These are phyloP conservation scores for Pogonognathellus flavescens DNA, from an alignment of 1,140 invertebrate species.

Conservation along the genomic window DNA sequence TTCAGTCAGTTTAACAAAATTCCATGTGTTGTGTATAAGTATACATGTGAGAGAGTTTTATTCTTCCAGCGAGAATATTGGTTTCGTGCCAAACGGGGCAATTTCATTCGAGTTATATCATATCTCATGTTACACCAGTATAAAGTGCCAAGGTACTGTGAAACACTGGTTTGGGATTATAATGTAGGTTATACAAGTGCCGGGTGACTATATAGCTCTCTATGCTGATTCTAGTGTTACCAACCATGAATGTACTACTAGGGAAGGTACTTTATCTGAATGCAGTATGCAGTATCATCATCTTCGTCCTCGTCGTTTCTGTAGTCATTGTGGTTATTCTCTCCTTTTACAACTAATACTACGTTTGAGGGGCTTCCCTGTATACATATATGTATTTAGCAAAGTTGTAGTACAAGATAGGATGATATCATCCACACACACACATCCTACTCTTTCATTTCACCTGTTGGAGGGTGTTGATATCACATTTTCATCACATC, in stretches of 20 bases:
- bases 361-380: background rate
- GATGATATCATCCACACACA: background rate
- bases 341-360: background rate
- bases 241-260: background rate
- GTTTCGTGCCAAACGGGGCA: slow-evolving; percentile 32
- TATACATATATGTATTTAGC: background rate
- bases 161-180: background rate
- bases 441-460: background rate
- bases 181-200: background rate
- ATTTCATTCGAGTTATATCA: slow-evolving; percentile 6
- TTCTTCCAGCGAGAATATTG: slow-evolving; percentile 6
- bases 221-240: no score
- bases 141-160: background rate
- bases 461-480: slow-evolving; percentile 7
- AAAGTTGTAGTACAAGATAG: background rate
- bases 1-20: background rate
- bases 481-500: slow-evolving; percentile 24
- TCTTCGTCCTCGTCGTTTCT: background rate
- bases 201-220: no score
- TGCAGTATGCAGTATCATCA: background rate
- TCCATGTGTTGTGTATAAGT: background rate
- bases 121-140: background rate
- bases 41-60: background rate
- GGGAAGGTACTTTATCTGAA: no score
- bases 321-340: background rate